These are phyloP conservation scores for Brachirus orientalis DNA, from an alignment of 2,113 vertebrate genomes.

Conservation along the genomic window DNA sequence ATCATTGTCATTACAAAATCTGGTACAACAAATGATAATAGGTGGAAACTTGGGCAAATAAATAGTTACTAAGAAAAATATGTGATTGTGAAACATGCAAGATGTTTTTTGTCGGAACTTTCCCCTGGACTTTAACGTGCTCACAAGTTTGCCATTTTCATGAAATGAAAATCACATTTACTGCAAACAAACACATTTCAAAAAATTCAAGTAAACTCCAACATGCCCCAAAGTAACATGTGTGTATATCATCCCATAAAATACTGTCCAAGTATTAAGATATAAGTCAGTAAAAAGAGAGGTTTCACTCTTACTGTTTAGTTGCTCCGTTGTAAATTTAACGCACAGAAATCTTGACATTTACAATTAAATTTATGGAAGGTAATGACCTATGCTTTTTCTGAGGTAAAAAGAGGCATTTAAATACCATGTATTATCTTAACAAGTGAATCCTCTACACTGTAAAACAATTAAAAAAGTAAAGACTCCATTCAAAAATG, in stretches of 20 bases:
- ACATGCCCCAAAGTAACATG: constrained; percentile 43
- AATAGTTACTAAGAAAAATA: neutral
- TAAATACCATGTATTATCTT: constrained; percentile 19
- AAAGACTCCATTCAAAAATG: constrained; percentile 4
- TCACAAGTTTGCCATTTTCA: constrained; percentile 6
- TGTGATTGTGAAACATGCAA: constrained; percentile 46
- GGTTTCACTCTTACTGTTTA: neutral
- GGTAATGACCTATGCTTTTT: constrained; percentile 5
- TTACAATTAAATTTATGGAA: constrained; percentile 14
- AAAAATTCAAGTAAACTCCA: constrained; percentile 63
- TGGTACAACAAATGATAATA: neutral
- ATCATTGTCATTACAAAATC: constrained; percentile 14
- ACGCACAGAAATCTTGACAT: constrained; percentile 13
- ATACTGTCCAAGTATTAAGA: constrained; percentile 20
- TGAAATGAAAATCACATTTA: constrained; percentile 41
- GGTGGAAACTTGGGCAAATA: neutral
- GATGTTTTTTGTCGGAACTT: constrained; percentile 10
- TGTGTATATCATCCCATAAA: constrained; percentile 38
- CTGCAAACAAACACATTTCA: constrained; percentile 33
- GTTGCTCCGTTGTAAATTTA: neutral
- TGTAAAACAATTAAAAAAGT: neutral
- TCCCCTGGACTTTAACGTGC: neutral
- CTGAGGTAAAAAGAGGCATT: constrained; percentile 56
- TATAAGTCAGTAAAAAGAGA: constrained; percentile 16
- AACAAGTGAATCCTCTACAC: constrained; percentile 5